Base-by-base conservation (phyloP, 2,797 vertebrate genomes). In the Alectoris magna region DNA sequence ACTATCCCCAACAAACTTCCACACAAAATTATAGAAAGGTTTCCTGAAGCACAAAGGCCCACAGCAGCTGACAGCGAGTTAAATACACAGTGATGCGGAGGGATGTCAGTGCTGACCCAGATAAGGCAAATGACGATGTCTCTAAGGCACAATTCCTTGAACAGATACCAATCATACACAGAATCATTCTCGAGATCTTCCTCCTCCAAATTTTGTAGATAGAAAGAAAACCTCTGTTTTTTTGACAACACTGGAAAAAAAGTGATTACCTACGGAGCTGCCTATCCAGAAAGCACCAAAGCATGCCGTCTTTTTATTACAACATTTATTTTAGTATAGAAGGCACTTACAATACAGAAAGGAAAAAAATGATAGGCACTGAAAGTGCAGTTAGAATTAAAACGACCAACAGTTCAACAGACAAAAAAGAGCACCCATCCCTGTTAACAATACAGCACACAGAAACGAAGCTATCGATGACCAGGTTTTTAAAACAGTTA, bases 321-420 rank as follows among this genome's bases (percentile, higher is more conserved):
- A 98, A 98, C 97, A 98, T 97, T 97, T 98, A 95, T 97, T 98
- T 98, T 98, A 98, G 96, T 98, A 98, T 97, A 98, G 98, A 99
- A 99, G 99, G 99, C 99, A 99, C 99, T 99, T 99, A 99, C 98
- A 99, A 97, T 98, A 98, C 98, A 98, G 95, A 59, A 94, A 85
- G 66, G 26, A 49, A 73, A 84, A 73, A 97, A 93, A 98, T 14
- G 92, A 98, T 94, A 98, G 97, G 95, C 98, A 97, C 97, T 96
- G 97, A 82, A 96, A 98, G 97, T 97, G 72, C 62, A 87, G 44
- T 95, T 78, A 94, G 90, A 94, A 91, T 92, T 84, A 77, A 95
- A 92, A 94, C 68, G 62, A 97, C 95, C 97, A 97, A 97, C 63
- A 78, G 39, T 75, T 96, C 94, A 97, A 91, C 93, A 94, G 94